phyloP scores from a whole-genome alignment of 2,113 vertebrate genomes.

The Ginglymostoma cirratum region DNA sequence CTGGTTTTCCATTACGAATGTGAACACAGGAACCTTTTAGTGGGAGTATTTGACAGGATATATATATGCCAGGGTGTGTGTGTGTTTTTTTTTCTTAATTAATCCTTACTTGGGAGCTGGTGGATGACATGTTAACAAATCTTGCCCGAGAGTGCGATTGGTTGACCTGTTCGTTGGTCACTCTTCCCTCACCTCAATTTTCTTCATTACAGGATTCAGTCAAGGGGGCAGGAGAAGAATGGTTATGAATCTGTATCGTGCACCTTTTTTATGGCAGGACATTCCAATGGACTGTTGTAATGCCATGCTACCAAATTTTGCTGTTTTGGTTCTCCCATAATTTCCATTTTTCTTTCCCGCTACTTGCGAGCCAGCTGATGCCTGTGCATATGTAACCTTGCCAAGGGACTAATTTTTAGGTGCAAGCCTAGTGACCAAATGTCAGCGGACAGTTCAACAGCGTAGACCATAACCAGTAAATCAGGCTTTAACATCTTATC shows the following conservation, averaged over 20 bases:
- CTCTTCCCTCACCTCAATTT: not conserved
- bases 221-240: not conserved
- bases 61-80: not conserved
- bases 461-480: not conserved
- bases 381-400: not conserved
- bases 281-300: not conserved
- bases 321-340: not conserved
- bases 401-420: not conserved
- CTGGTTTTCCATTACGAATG: not conserved
- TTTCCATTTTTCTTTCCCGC: not conserved
- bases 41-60: not conserved
- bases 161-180: not conserved
- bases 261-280: not conserved
- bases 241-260: not conserved
- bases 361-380: not conserved
- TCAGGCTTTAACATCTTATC: too few relatives aligned
- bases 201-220: not conserved
- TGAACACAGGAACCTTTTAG: not conserved
- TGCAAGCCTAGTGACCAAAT: too few relatives aligned
- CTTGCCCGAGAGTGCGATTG: not conserved
- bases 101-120: not conserved
- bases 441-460: not conserved
- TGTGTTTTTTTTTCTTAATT: not conserved
- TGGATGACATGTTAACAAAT: not conserved
- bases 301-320: not conserved